Base-by-base conservation (phyloP, 1,140 invertebrate genomes). In the Lanistes nyassanus region DNA sequence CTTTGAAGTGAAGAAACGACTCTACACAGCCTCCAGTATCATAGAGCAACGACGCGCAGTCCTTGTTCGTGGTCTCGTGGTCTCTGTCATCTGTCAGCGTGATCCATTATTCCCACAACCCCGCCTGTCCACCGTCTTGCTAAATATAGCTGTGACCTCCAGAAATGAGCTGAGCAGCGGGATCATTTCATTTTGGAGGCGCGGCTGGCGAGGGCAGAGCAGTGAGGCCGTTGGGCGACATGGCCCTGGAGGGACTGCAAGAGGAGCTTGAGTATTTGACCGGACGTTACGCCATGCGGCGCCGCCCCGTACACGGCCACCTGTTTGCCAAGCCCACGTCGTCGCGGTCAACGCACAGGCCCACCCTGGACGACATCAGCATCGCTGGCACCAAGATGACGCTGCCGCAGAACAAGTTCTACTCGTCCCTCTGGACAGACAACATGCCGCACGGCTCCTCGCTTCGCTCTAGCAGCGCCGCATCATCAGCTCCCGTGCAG, bases 251-350 rank as follows among this genome's bases (percentile, higher is more conserved):
- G 23, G 37, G 31, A 21, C 37, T 72, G n/a, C 42, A 62, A n/a
- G 55, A 37, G 70, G 70, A 72, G 56, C 70, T 72, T 31, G 70
- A 72, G 36, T 72, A 60, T n/a, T 36, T 72, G 34, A 72, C 70
- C 34, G 70, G 70, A 31, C 70, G 70, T 55, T 72, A 72, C 70
- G 29, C 56, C 70, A 39, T 62, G 55, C 31, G 56, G 53, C 42
- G 56, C 2, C 70, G 70, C 9, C 70, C 70, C 55, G 29, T 29
- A 1, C 70, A 62, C 56, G 56, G 55, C 21, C 70, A 56, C 19
- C 34, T 72, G 23, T 39, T 34, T 55, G 37, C 55, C 36, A 62
- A 34, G 34, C 56, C 56, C 56, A 47, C 42, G 9, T 34, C 51
- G 42, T 68, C 66, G 39, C 42, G 68, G 13, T 36, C 56, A 9